phyloP scores from a whole-genome alignment of 2,113 vertebrate genomes.

The Mustela lutreola region DNA sequence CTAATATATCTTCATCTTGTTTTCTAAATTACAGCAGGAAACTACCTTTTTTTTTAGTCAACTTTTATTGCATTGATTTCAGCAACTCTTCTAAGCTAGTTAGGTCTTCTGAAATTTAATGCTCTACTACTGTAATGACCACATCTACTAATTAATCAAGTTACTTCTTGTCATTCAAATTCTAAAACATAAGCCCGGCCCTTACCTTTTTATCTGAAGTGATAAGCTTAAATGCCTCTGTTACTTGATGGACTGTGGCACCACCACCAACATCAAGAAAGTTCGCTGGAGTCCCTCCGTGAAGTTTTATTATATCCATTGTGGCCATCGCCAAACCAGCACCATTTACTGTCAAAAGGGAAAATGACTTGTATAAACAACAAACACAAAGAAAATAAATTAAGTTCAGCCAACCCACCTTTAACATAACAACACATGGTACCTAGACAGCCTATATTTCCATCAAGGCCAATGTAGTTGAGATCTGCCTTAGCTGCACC shows the following conservation, averaged over 20 bases:
- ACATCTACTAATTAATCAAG: conserved; percentile 11
- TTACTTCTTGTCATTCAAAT: conserved; percentile 23
- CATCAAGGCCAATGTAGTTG: conserved; percentile 98
- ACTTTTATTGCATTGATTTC: neutral
- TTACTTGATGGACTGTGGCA: conserved; percentile 98
- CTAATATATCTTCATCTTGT: conserved; percentile 6
- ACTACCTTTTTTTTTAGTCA: neutral
- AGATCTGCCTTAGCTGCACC: conserved; percentile 95
- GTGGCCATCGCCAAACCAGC: conserved; percentile 99
- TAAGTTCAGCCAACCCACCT: neutral
- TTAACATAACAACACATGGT: conserved; percentile 17
- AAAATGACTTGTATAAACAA: conserved; percentile 63
- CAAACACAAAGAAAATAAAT: conserved; percentile 49
- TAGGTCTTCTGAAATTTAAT: neutral
- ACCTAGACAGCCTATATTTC: conserved; percentile 98
- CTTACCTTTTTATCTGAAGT: conserved; percentile 98
- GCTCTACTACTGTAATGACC: neutral
- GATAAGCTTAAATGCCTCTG: conserved; percentile 99
- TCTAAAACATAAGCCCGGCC: conserved; percentile 22
- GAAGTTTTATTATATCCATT: conserved; percentile 99
- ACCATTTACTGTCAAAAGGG: conserved; percentile 93
- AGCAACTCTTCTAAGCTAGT: conserved; percentile 15
- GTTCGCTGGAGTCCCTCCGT: conserved; percentile 98
- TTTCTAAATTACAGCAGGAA: neutral
- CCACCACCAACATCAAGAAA: conserved; percentile 99